These are phyloP conservation scores for Salminus brasiliensis DNA, from an alignment of 2,113 vertebrate species.

Conservation along the genomic window DNA sequence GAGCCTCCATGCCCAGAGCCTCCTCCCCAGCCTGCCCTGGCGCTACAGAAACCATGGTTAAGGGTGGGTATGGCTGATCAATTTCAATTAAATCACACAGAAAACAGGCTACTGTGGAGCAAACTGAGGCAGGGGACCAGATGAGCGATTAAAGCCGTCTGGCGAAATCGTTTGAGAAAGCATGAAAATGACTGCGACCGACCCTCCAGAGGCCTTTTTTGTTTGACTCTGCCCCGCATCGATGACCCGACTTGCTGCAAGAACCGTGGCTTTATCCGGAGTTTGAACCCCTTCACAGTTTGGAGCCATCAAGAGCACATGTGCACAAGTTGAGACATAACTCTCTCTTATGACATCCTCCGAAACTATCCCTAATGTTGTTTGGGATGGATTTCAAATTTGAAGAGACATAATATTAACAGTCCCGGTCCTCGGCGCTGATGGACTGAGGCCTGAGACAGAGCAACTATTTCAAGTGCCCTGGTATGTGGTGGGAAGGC, in stretches of 20 bases:
- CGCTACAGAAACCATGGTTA: conserved; percentile 45
- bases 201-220: conserved; percentile 8
- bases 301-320: conserved; percentile 34
- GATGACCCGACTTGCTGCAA: conserved; percentile 34
- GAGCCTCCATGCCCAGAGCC: conserved; percentile 41
- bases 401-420: conserved; percentile 62
- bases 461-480: conserved; percentile 71
- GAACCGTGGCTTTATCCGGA: conserved; percentile 4
- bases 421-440: conserved; percentile 58
- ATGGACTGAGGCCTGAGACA: conserved; percentile 57
- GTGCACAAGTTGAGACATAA: conserved; percentile 19
- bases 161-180: conserved; percentile 42
- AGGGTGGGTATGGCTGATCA: conserved; percentile 53
- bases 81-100: conserved; percentile 62
- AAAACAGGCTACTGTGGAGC: conserved; percentile 28
- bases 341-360: conserved; percentile 33
- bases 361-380: conserved; percentile 45
- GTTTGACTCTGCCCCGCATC: conserved; percentile 22
- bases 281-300: conserved; percentile 8
- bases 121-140: not conserved
- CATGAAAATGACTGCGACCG: conserved; percentile 49
- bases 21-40: conserved; percentile 41
- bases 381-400: conserved; percentile 51
- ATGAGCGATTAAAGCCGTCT: conserved; percentile 31
- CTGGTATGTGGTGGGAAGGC: conserved; percentile 70